Conservation (phyloP, 1,140 invertebrate species). For the Leptopilina clavipes region DNA sequence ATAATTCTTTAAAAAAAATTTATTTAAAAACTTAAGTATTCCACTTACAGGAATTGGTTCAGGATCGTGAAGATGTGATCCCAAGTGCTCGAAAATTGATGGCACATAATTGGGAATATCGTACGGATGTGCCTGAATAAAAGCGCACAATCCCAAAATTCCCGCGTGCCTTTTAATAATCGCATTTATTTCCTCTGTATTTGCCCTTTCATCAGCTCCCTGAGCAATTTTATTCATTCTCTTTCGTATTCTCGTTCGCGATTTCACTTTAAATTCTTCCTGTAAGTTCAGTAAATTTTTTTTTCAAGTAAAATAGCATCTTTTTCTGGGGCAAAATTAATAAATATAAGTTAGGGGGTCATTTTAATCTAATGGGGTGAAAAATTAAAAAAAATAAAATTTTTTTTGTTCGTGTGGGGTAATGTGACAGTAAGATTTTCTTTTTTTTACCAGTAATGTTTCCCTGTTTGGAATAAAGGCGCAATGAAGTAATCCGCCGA, state of each 20-base stretch:
- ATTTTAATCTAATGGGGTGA: no score
- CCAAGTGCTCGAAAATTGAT: constrained; percentile 86
- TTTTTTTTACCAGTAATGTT: constrained; percentile 74
- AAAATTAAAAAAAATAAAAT: no score
- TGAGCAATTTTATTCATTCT: constrained; percentile 41
- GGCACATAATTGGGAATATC: constrained; percentile 91
- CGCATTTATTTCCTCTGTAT: constrained; percentile 67
- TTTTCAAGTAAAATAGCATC: constrained; percentile 9
- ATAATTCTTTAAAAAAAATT: not conserved
- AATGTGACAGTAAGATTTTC: no score
- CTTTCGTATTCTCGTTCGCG: constrained; percentile 67
- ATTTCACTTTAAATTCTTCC: constrained; percentile 76
- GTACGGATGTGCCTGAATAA: constrained; percentile 92
- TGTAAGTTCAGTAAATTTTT: constrained; percentile 64
- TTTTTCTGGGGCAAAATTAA: no score
- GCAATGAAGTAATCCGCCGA: constrained; percentile 92
- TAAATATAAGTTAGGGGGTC: no score
- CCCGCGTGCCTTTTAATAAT: constrained; percentile 83
- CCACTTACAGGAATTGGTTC: constrained; percentile 90
- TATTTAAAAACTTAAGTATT: constrained; percentile 50
- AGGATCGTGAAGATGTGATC: constrained; percentile 88
- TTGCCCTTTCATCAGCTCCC: constrained; percentile 45
- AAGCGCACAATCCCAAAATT: constrained; percentile 91
- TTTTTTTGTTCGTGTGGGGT: no score
- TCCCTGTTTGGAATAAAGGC: constrained; percentile 81